Conservation (phyloP, 2,797 vertebrate genomes). For the Ispidina lecontei region DNA sequence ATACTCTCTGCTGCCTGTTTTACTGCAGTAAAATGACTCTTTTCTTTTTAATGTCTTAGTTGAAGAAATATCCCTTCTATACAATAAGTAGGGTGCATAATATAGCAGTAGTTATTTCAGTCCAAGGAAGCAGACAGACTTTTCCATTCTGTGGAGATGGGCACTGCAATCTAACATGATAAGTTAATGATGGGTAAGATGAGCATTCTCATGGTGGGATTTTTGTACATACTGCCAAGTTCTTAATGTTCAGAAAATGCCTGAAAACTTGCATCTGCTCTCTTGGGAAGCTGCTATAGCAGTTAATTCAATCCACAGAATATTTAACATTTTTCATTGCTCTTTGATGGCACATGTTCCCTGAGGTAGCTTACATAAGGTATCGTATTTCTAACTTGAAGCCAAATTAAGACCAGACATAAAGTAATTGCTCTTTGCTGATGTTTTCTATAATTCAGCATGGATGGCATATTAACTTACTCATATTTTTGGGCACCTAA, state of each 20-base stretch:
- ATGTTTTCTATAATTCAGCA: background rate
- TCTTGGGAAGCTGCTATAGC: background rate
- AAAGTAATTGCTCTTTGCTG: background rate
- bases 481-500: background rate
- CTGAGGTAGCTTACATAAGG: conserved; percentile 5
- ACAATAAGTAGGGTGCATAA: background rate
- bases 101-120: background rate
- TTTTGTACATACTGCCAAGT: conserved; percentile 1
- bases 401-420: conserved; percentile 21
- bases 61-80: background rate
- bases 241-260: conserved; percentile 18
- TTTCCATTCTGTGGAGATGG: background rate
- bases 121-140: background rate
- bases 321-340: conserved; percentile 29
- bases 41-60: background rate
- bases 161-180: background rate
- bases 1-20: background rate
- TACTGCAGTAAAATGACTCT: background rate
- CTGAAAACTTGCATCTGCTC: conserved; percentile 38
- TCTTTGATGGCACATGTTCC: conserved; percentile 28
- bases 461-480: background rate
- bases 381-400: background rate
- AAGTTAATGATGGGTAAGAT: conserved; percentile 17
- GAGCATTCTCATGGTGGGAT: background rate
- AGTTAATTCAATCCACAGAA: background rate